Conservation (phyloP, 2,888 invertebrate species). For the Xestoiulus laeticollis region DNA sequence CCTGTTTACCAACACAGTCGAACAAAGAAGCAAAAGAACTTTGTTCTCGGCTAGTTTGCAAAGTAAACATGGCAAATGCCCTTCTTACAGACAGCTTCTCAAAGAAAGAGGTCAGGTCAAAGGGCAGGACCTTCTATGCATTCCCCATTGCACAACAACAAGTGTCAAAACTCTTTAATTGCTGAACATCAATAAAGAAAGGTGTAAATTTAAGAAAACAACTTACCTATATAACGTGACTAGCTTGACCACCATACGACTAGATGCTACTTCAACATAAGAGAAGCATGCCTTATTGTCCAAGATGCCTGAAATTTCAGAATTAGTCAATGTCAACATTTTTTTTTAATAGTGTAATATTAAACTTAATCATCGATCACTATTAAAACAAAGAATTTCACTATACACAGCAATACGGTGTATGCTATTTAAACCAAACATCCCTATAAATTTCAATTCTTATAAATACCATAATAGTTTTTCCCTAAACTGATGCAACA, state of each 20-base stretch:
- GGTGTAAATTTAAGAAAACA: neutral
- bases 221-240: neutral
- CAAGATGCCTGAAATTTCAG: neutral
- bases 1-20: neutral
- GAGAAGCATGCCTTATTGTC: neutral
- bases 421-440: no score
- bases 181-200: neutral
- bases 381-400: no score
- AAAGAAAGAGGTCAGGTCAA: neutral
- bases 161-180: neutral
- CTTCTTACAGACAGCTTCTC: neutral
- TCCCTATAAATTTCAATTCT: no score
- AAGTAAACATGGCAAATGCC: neutral
- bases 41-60: neutral
- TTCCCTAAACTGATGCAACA: neutral
- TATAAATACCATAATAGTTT: neutral
- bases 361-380: no score
- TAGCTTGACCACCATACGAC: neutral
- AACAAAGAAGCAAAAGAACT: neutral
- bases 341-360: neutral
- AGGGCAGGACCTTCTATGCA: conserved; percentile 1
- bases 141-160: neutral
- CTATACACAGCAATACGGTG: no score
- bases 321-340: neutral
- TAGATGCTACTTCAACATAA: neutral